A percentile compares a stretch with the other conserved stretches of the same genome.
phyloP scores from a whole-genome alignment of 2,888 invertebrate genomes.

The Ochropleura plecta region DNA sequence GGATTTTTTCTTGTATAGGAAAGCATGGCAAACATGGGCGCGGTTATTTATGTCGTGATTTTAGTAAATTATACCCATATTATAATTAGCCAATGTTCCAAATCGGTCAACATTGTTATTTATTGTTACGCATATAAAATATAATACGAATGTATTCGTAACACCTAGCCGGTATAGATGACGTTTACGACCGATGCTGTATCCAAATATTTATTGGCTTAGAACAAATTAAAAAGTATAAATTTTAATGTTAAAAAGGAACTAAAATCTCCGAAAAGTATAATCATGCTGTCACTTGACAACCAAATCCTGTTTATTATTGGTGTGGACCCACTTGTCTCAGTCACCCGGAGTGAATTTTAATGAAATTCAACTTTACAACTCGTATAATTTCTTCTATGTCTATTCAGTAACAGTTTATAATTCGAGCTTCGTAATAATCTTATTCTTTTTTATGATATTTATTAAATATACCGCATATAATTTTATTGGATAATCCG shows the following conservation, averaged over 20 bases:
- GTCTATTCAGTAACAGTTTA: slow-evolving; percentile 64
- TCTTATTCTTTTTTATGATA: slow-evolving; percentile 76
- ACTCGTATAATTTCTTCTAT: slow-evolving; percentile 70
- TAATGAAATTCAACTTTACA: slow-evolving; percentile 79
- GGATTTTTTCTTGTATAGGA: background rate
- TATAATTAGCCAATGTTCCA: slow-evolving; percentile 59
- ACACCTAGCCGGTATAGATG: slow-evolving; percentile 76
- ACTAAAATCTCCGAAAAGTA: slow-evolving; percentile 55
- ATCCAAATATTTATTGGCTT: slow-evolving; percentile 84
- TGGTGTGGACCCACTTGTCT: slow-evolving; percentile 71
- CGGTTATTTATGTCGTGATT: slow-evolving; percentile 50
- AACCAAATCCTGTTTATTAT: slow-evolving; percentile 83
- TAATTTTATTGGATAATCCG: slow-evolving; percentile 66
- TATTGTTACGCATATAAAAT: slow-evolving; percentile 74
- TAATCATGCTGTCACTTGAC: slow-evolving; percentile 77
- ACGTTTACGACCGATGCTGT: slow-evolving; percentile 80
- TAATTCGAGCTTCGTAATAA: slow-evolving; percentile 73
- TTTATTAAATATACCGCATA: slow-evolving; percentile 73
- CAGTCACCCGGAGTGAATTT: slow-evolving; percentile 83
- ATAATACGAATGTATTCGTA: slow-evolving; percentile 76
- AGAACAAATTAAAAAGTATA: slow-evolving; percentile 85
- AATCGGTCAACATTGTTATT: slow-evolving; percentile 72
- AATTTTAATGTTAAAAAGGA: slow-evolving; percentile 78
- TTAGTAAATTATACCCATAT: slow-evolving; percentile 53
- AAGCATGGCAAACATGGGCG: background rate